Evolutionary conservation across 1,140 invertebrate genomes (phyloP).

Genomic region (Ceratina calcarata): DNA sequence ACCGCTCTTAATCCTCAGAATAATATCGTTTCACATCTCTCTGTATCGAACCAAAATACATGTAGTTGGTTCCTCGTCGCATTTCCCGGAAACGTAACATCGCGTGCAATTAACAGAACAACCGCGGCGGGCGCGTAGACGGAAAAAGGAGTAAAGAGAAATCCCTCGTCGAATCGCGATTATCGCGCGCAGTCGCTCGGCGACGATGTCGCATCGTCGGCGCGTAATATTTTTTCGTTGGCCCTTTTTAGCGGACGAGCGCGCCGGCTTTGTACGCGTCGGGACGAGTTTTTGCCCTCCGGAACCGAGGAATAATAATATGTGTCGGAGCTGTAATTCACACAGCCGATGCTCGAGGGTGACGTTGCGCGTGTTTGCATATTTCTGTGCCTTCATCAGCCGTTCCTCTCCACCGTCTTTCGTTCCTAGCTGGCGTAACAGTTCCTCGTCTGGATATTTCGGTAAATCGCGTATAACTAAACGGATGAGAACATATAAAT

Average conservation of each 20-base stretch:
- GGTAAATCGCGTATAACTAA: conserved; percentile 6
- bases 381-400: conserved; percentile 49
- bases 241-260: conserved; percentile 13
- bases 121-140: background rate
- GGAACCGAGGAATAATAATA: conserved; percentile 73
- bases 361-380: conserved; percentile 44
- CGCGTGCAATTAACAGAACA: conserved; percentile 22
- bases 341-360: conserved; percentile 39
- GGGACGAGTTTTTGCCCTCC: conserved; percentile 38
- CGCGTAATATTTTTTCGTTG: conserved; percentile 17
- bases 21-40: background rate
- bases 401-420: background rate
- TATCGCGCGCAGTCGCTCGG: background rate
- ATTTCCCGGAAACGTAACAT: background rate
- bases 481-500: conserved; percentile 48
- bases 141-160: conserved; percentile 5
- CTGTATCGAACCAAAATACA: background rate
- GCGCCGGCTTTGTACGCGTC: conserved; percentile 33
- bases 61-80: background rate
- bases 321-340: conserved; percentile 73
- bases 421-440: background rate
- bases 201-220: background rate
- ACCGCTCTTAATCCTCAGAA: background rate
- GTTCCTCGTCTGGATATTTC: conserved; percentile 14
- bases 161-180: conserved; percentile 18